phyloP scores from a whole-genome alignment of 2,113 vertebrate species.

The Heptranchias perlo region DNA sequence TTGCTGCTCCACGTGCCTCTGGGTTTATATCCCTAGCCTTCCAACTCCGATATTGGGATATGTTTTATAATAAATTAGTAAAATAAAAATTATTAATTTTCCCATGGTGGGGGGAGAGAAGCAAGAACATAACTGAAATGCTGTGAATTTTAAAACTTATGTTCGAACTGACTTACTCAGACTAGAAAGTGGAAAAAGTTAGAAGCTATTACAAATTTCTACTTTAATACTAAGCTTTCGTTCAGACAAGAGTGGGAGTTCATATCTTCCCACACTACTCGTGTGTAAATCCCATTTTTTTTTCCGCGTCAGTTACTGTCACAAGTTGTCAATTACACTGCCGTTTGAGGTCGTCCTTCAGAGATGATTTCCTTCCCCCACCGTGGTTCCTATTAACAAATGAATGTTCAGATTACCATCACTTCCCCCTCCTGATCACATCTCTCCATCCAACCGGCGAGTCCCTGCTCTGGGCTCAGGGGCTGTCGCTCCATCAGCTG shows the following conservation, averaged over 20 bases:
- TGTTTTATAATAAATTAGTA: not conserved
- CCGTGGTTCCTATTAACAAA: not conserved
- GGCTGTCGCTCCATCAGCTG: conserved; percentile 20
- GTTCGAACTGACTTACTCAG: not conserved
- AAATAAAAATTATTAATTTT: too few relatives aligned
- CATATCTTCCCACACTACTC: too few relatives aligned
- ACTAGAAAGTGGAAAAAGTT: not conserved
- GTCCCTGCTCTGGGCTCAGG: not conserved
- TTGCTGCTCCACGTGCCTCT: not conserved
- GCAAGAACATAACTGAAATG: not conserved
- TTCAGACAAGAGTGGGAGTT: not conserved
- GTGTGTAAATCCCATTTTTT: not conserved
- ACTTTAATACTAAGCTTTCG: not conserved
- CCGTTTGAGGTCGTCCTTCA: not conserved
- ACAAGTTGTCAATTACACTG: not conserved
- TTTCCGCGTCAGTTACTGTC: not conserved
- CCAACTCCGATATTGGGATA: not conserved
- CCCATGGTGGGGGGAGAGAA: too few relatives aligned
- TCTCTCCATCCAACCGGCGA: conserved; percentile 13
- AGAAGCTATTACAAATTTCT: not conserved
- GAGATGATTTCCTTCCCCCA: not conserved
- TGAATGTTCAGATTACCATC: conserved; percentile 7
- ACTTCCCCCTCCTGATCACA: not conserved
- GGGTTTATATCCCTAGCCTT: not conserved
- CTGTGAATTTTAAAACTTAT: not conserved